These are phyloP conservation scores for Poecilia gillii DNA, from an alignment of 2,797 vertebrate genomes.

Conservation along the genomic window DNA sequence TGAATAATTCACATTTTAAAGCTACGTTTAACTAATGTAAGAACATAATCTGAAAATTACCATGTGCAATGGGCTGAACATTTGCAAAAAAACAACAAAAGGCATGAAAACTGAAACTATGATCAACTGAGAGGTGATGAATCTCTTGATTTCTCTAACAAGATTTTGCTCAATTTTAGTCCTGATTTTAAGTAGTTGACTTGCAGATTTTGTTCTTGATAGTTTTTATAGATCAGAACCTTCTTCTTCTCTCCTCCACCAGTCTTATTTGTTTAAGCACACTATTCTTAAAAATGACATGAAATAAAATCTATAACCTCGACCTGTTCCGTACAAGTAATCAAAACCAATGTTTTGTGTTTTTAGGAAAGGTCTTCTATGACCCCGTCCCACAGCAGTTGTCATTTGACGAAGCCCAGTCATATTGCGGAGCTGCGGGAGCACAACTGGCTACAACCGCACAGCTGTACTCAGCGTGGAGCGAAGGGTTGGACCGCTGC, in stretches of 20 bases:
- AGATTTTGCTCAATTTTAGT: neutral
- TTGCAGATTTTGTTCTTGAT: neutral
- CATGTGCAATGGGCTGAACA: too few relatives aligned
- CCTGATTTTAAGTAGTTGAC: neutral
- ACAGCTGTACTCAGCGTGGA: conserved; percentile 93
- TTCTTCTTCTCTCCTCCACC: neutral
- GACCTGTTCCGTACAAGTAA: neutral
- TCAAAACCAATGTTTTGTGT: conserved; percentile 17
- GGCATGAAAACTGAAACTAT: neutral
- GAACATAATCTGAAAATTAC: neutral
- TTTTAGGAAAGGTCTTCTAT: conserved; percentile 88
- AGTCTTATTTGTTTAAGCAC: neutral
- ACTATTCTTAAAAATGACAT: neutral
- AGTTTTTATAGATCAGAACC: neutral
- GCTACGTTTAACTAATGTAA: neutral
- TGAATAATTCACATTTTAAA: neutral
- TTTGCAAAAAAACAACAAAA: neutral
- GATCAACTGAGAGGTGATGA: neutral
- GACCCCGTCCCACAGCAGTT: conserved; percentile 80
- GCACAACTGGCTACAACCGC: conserved; percentile 87
- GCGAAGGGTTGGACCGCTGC: conserved; percentile 88
- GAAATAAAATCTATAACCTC: too few relatives aligned
- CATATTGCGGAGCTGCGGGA: conserved; percentile 80
- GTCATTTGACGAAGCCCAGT: conserved; percentile 84
- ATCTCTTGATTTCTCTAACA: neutral